Evolutionary conservation across 1,140 invertebrate genomes (phyloP), one percentile per base, ranked within the genome.

Genomic region (Ostrea edulis): DNA sequence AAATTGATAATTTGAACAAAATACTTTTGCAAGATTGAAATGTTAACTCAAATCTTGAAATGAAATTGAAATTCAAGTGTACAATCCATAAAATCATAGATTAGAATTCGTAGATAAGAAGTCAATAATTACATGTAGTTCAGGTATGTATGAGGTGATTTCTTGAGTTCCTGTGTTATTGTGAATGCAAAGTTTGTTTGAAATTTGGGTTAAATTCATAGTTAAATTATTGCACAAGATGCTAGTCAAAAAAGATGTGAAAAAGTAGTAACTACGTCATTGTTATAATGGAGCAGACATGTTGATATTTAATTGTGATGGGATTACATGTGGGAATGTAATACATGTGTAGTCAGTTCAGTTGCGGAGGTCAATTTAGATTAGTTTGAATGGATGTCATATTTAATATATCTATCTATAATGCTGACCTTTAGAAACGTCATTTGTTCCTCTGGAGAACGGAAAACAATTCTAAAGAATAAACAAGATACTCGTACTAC

Each of bases 161-260:
- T 20, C 3, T 20, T 5, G 17, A 62, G n/a, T 62, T 5, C 14
- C 17, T 58, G 12, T 62, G 55, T 62, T 20, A 62, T 62, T 62
- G 14, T 20, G 14, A 62, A 62, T 62, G 55, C 55, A 62, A 62
- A n/a, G n/a, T n/a, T 62, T 62, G 55, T 62, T 62, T 62, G 14
- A 62, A 62, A 0, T 62, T 62, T 62, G 5, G 35, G 35, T 44
- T 44, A 44, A 44, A 44, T 62, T 62, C 8, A 62, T 62, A 77
- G 25, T 3, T 14, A 77, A 77, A 14, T 62, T 20, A 62, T 25
- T 35, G 68, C 29, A 77, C 25, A 77, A 77, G 12, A 62, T 29
- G 29, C 68, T 77, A 77, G 68, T 77, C 68, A 77, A 25, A 25
- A 77, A 77, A 77, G 17, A 14, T 29, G 25, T 35, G 68, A 44